phyloP scores from a whole-genome alignment of 1,140 invertebrate genomes.

The Trachymyrmex septentrionalis region DNA sequence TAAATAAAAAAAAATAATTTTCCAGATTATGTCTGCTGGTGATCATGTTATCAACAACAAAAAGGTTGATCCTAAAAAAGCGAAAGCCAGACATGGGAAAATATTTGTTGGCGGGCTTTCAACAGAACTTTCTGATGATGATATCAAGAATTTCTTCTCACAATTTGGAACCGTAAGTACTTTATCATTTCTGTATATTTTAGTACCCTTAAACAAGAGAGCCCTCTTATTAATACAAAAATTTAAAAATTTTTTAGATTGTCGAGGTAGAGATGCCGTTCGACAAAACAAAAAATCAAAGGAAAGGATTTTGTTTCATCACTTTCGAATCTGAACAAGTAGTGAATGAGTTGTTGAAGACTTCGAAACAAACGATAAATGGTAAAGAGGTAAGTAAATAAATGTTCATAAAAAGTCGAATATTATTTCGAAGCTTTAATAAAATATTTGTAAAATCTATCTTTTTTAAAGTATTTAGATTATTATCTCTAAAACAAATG shows the following conservation, averaged over 20 bases:
- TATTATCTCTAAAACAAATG: background rate
- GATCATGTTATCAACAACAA: conserved; percentile 97
- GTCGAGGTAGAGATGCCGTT: conserved; percentile 98
- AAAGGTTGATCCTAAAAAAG: conserved; percentile 98
- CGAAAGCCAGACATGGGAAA: conserved; percentile 96
- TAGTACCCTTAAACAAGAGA: background rate
- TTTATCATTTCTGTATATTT: background rate
- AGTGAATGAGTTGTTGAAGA: conserved; percentile 95
- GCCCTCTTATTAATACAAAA: background rate
- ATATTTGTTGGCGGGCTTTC: conserved; percentile 98
- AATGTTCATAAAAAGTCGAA: background rate
- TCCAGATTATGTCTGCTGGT: conserved; percentile 91
- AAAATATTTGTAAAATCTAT: background rate
- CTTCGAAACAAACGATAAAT: conserved; percentile 96
- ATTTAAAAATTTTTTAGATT: conserved; percentile 88
- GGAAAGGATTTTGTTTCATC: conserved; percentile 98
- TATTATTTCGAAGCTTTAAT: background rate
- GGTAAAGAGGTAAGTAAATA: conserved; percentile 92
- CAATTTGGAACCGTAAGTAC: conserved; percentile 95
- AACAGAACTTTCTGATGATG: conserved; percentile 95
- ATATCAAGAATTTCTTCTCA: conserved; percentile 96
- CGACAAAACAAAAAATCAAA: conserved; percentile 98
- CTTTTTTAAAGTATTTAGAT: background rate
- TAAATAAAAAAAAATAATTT: conserved; percentile 37
- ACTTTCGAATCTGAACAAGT: conserved; percentile 97